Evolutionary conservation across 1,140 invertebrate species (phyloP), one percentile per base, ranked within the genome.

Genomic region (Ridgeia piscesae): DNA sequence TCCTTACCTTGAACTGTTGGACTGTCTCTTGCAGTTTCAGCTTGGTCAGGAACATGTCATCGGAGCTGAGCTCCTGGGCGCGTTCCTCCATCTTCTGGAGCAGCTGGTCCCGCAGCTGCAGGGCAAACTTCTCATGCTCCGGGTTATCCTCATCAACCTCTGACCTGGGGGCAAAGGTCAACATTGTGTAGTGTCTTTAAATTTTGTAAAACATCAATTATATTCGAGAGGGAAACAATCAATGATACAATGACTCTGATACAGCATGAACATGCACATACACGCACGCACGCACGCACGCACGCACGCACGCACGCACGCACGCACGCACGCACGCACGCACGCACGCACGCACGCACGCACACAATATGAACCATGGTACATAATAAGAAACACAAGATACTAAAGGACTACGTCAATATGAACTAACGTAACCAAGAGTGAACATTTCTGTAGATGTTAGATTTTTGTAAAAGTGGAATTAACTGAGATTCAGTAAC

Each of bases 11-110:
- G 95, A 98, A 98, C 94, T 96, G 97, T 94, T 97, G 97, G 17
- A 97, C 97, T 34, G 98, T 97, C 94, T 98, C 98, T 58, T 97
- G 96, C 8, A 99, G 96, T 94, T 98, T 98, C 93, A 98, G 96
- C 96, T 97, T 97, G 4, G 97, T 97, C 1, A 98, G 95, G 94
- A 98, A 98, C 89, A 94, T 93, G 34, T 94, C 94, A 21, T 94
- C 92, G 21, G 88, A 91, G 92, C 92, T 93, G 93, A 98, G 97
- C 93, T 98, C 97, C 91, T 94, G 94, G 0, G 97, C 97, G 96
- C 98, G 98, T 2, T 96, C 96, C 95, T 98, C 97, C 93, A 98
- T 96, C 96, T 98, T 98, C 94, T 97, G 96, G 89, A 98, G 97
- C 88, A 99, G 96, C 90, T 97, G 97, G 92, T 96, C 96, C 8